These are phyloP conservation scores for Macaca mulatta DNA, from an alignment of 2,113 vertebrate genomes.

Conservation along the genomic window DNA sequence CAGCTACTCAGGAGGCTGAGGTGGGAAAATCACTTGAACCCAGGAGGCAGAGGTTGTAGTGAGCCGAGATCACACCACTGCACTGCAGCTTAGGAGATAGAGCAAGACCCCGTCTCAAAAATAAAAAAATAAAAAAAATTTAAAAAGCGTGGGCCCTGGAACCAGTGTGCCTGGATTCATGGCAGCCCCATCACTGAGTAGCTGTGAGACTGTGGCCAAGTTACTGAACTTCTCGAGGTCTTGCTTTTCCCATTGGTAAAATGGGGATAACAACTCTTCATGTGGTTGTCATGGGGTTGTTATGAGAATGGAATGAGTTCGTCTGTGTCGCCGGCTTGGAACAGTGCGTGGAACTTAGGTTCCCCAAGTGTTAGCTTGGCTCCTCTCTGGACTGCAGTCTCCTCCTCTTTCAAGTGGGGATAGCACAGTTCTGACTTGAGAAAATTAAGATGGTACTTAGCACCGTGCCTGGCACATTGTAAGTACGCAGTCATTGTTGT, in stretches of 20 bases:
- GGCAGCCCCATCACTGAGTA: neutral
- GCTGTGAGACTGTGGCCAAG: neutral
- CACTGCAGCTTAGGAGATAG: too few relatives aligned
- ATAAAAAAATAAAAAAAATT: too few relatives aligned
- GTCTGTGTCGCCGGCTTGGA: neutral
- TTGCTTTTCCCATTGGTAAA: neutral
- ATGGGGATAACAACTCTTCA: neutral
- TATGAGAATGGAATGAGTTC: neutral
- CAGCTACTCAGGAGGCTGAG: too few relatives aligned
- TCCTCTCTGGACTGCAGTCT: neutral
- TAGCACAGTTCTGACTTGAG: neutral
- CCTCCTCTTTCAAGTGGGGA: neutral
- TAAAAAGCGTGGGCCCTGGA: neutral
- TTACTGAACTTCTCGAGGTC: neutral
- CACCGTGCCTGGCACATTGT: accelerated
- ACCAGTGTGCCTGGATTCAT: neutral
- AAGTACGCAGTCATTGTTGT: neutral
- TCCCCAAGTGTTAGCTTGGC: neutral
- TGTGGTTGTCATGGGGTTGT: neutral
- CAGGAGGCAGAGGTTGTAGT: too few relatives aligned
- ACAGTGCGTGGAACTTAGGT: neutral
- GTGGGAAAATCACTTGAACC: too few relatives aligned
- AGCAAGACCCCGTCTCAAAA: too few relatives aligned
- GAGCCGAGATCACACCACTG: too few relatives aligned
- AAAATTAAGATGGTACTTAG: neutral